A percentile compares a stretch with the other conserved stretches of the same genome.
Conservation (phyloP, 2,888 invertebrate genomes). For the Agrenia bidenticulata region DNA sequence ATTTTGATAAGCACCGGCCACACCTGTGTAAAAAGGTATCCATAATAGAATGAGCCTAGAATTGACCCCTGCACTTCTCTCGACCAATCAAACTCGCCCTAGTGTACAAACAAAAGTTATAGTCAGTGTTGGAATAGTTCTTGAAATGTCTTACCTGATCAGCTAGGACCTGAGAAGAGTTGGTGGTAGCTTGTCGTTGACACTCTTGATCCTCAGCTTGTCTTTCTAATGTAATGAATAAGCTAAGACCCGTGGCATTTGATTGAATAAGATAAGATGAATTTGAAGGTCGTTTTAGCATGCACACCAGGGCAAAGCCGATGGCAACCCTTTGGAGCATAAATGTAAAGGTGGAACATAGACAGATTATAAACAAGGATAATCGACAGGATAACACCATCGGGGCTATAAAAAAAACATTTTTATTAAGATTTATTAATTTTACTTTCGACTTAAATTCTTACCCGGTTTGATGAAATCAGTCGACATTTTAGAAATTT, state of each 20-base stretch:
- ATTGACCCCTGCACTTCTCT: constrained; percentile 60
- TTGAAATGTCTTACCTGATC: no score
- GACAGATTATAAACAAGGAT: constrained; percentile 55
- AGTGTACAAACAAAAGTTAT: not conserved
- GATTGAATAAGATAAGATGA: no score
- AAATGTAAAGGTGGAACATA: constrained; percentile 55
- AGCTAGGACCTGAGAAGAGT: no score
- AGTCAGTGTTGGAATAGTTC: no score
- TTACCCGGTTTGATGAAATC: no score
- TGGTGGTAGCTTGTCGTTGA: no score
- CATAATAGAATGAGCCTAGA: constrained; percentile 62
- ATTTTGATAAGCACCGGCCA: not conserved
- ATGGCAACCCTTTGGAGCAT: constrained; percentile 60
- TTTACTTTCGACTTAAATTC: no score
- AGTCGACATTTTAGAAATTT: no score
- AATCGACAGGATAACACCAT: constrained; percentile 38
- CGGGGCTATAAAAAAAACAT: constrained; percentile 28
- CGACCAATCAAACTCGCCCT: constrained; percentile 61
- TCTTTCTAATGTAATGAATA: no score
- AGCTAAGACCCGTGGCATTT: no score
- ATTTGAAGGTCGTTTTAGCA: constrained; percentile 60
- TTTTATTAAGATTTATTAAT: no score
- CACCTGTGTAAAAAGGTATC: constrained; percentile 56
- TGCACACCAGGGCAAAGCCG: constrained; percentile 62
- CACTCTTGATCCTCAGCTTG: not conserved